Evolutionary conservation across 2,797 vertebrate genomes (phyloP), one percentile per base, ranked within the genome.

Genomic region (Threskiornis aethiopicus): DNA sequence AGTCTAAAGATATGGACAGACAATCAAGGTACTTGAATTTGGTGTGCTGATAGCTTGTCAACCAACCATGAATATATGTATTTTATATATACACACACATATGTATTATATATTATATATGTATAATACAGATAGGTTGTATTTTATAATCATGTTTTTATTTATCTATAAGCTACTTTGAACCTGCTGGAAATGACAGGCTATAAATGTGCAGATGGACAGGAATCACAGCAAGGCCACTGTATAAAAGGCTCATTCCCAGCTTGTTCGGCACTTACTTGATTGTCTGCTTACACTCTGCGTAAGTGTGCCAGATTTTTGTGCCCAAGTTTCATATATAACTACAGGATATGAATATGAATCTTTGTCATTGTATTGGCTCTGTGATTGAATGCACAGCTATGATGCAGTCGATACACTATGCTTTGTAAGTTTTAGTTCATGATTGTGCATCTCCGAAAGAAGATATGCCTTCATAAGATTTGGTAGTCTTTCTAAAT

Each of bases 291-390:
- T 73, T 16, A 16, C 46, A 57, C 3, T 18, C 5, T 17, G 6
- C 16, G 16, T 41, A 9, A 69, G 31, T 16, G 47, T 35, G 11
- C 10, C 25, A 24, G 42, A 8, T 37, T 71, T 41, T 33, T 22
- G 9, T 39, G 22, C 9, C 10, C 19, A n/a, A 19, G 16, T 0
- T 31, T 22, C 20, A 3, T 21, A 1, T 54, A 72, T 10, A 49
- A n/a, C 9, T 26, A 4, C 8, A 21, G 47, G 7, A 8, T 37
- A 2, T 9, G 42, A 41, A 10, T 3, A 8, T 0, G 1, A 52
- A 52, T 39, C 11, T 52, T 25, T 20, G 29, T n/a, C 10, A 2
- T 37, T 37, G 10, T 42, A 2, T 9, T 41, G 19, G 13, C 10
- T 58, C 4, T 57, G 57, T 37, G 71, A 41, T 19, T 16, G 49